These are phyloP conservation scores for Tipula vernalis DNA, from an alignment of 2,888 invertebrate species.

Conservation along the genomic window DNA sequence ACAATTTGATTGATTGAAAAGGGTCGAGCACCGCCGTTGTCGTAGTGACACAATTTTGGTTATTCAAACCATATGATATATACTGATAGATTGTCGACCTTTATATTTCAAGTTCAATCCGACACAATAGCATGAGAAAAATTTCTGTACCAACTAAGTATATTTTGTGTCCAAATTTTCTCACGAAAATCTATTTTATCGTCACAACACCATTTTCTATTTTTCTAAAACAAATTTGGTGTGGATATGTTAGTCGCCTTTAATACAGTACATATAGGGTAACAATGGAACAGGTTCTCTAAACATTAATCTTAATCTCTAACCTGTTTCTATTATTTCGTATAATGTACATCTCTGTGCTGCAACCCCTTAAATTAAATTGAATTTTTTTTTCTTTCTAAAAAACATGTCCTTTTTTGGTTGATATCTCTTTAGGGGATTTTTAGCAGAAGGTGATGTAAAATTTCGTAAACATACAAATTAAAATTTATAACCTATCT, in stretches of 20 bases:
- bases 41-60: neutral
- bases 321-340: neutral
- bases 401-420: neutral
- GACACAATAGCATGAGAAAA: neutral
- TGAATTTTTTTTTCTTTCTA: neutral
- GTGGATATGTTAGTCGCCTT: neutral
- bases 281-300: neutral
- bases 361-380: neutral
- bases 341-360: neutral
- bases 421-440: neutral
- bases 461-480: neutral
- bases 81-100: neutral
- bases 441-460: neutral
- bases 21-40: neutral
- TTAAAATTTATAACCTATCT: neutral
- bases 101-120: neutral
- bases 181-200: neutral
- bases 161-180: neutral
- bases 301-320: constrained; percentile 4
- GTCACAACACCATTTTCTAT: neutral
- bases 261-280: neutral
- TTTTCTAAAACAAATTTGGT: neutral
- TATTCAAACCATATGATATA: neutral
- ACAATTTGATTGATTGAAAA: neutral
- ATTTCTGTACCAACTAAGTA: neutral